phyloP scores from a whole-genome alignment of 1,140 invertebrate species.

The Pogonomyrmex californicus region DNA sequence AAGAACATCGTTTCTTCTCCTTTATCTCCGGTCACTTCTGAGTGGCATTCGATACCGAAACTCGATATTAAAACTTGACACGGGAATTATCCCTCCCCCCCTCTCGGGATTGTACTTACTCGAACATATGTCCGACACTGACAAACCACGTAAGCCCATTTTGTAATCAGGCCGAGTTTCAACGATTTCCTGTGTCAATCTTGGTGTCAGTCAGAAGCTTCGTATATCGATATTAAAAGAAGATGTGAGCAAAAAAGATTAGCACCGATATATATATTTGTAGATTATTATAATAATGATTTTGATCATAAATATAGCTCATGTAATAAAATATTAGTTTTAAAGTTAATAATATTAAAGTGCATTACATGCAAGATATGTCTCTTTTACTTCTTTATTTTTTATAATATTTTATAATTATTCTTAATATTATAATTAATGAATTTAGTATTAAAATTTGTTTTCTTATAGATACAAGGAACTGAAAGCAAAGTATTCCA shows the following conservation, averaged over 20 bases:
- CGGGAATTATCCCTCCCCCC: constrained; percentile 79
- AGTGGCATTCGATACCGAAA: constrained; percentile 83
- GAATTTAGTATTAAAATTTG: too few species aligned
- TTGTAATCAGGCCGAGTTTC: constrained; percentile 82
- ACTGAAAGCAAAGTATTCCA: neutral
- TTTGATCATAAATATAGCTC: neutral
- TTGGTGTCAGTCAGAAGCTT: neutral
- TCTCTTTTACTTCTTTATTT: neutral
- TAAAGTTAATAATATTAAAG: neutral
- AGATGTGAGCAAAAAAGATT: neutral
- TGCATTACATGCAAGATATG: neutral
- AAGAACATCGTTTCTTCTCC: constrained; percentile 47
- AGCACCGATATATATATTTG: neutral
- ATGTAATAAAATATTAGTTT: neutral
- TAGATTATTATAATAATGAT: constrained; percentile 9
- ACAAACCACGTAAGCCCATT: constrained; percentile 76
- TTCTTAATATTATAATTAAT: too few species aligned
- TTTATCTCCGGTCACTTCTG: constrained; percentile 65
- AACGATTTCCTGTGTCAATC: constrained; percentile 73
- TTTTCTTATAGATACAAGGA: too few species aligned
- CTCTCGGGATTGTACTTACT: constrained; percentile 75
- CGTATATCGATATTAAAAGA: neutral
- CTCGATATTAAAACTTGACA: constrained; percentile 85
- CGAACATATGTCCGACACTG: constrained; percentile 52
- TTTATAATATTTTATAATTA: neutral